Evolutionary conservation across 2,888 invertebrate species (phyloP).

Genomic region (Lasioglossum calceatum): DNA sequence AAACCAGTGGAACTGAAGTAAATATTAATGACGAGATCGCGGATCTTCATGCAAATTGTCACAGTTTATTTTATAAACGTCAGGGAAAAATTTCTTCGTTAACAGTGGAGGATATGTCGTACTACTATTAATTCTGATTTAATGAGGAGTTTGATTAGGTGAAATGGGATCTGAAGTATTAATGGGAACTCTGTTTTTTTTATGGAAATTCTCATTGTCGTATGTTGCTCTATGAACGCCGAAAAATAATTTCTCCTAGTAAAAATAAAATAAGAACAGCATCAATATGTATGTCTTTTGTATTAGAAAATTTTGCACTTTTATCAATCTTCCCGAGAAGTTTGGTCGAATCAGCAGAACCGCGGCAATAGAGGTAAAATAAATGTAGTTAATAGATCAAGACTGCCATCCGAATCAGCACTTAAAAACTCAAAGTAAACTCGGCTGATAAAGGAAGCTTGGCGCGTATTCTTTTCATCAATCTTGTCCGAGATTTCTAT

Average conservation of each 20-base stretch:
- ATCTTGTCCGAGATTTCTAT: slow-evolving; percentile 4
- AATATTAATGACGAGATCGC: background rate
- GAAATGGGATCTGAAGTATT: background rate
- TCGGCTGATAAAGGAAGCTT: background rate
- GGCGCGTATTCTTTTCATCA: slow-evolving; percentile 8
- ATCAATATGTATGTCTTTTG: background rate
- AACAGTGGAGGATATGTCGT: background rate
- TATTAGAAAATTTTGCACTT: background rate
- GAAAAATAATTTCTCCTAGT: background rate
- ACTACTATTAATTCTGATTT: background rate
- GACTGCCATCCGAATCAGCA: slow-evolving; percentile 4
- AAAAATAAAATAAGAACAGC: too few species aligned
- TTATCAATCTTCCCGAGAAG: background rate
- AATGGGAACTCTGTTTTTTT: background rate
- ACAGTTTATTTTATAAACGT: background rate
- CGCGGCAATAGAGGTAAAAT: background rate
- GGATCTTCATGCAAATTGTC: background rate
- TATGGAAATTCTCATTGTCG: background rate
- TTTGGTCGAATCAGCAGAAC: background rate
- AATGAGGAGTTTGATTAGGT: background rate
- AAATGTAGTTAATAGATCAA: slow-evolving; percentile 13
- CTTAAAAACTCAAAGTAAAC: slow-evolving; percentile 12
- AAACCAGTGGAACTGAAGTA: background rate
- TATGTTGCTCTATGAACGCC: background rate
- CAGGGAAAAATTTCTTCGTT: background rate